Base-by-base conservation (phyloP, 2,888 invertebrate genomes). In the Oscheius sp. region DNA sequence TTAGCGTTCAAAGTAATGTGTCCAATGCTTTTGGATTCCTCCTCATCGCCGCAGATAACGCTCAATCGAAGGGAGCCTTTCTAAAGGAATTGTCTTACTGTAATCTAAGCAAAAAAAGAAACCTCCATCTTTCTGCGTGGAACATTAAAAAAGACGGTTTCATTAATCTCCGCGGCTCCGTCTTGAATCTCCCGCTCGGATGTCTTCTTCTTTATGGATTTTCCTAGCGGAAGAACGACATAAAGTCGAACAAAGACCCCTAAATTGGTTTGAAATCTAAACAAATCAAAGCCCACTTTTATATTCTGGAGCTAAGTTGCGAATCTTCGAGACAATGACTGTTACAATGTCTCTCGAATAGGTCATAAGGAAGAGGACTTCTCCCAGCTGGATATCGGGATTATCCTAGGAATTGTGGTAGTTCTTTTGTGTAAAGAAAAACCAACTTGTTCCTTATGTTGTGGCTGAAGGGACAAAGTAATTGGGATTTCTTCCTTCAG, bases 171-270 rank as follows among this genome's bases (percentile, higher is more conserved):
- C n/a, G 66, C 57, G 8, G 23, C 17, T n/a, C 66, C 66, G 17
- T 55, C 20, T 4, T 27, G 15, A 39, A 66, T 29, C 33, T 55
- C 46, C 39, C 27, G 23, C 25, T 57, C 29, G 20, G 66, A 42
- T 4, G 53, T 66, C 23, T 66, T 66, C 29, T 66, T 66, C 55
- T 55, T 66, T 17, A 48, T 25, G 2, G 57, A 20, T 29, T 57
- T 57, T 12, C 66, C 57, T 45, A 55, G 27, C 1, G 66, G 66
- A 23, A 55, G 57, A 25, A 57, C 66, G 10, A 66, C 37, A 34
- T 66, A 66, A 5, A 57, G 31, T n/a, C 66, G 66, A 12, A 66
- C 42, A 39, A 66, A 66, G 1, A 66, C 66, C 17, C 17, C 66
- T 66, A 39, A 17, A 63, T 46, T 4, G 15, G 37, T 5, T 6